Evolutionary conservation across 2,888 invertebrate genomes (phyloP), one percentile per base, ranked within the genome.

Genomic region (Acronicta alni): DNA sequence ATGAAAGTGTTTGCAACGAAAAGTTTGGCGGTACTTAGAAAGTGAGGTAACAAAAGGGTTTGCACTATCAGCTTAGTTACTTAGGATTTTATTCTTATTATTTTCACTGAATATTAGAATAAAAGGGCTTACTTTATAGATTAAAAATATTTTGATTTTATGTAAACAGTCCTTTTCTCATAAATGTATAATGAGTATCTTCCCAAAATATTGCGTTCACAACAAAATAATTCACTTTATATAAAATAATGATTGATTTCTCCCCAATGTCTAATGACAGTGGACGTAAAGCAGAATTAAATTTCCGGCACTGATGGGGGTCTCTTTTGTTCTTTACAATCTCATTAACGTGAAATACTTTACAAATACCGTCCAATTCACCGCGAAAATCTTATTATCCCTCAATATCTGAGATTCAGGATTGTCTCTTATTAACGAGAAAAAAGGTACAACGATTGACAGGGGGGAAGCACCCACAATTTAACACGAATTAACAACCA

Each of bases 261-360:
- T 75, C 80, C 76, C 76, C 78, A 80, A 79, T 74, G 67, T 77
- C 81, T 87, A 86, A 88, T 84, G 82, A 83, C 82, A 83, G 79
- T 83, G 85, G 83, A 86, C 84, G 78, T 79, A 75, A 67, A 79
- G 71, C 76, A 72, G 72, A 85, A 86, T 88, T 84, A 86, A 89
- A 89, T 88, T 84, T 85, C 83, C 85, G 83, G 78, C 82, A 81
- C 83, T 83, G n/a, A n/a, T n/a, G 77, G 51, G 78, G 72, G 77
- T 79, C 81, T 87, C 87, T 84, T 89, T 89, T 90, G 88, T 88
- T 89, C 87, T 83, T 84, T 81, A 87, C 86, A 89, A 89, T 89
- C 87, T 87, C 85, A 87, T 88, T 88, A 87, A 80, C 80, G 80
- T 80, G 77, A 86, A 87, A 86, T 85, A 86, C 85, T 85, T 86